phyloP scores from a whole-genome alignment of 2,113 vertebrate species.

The Rana temporaria region DNA sequence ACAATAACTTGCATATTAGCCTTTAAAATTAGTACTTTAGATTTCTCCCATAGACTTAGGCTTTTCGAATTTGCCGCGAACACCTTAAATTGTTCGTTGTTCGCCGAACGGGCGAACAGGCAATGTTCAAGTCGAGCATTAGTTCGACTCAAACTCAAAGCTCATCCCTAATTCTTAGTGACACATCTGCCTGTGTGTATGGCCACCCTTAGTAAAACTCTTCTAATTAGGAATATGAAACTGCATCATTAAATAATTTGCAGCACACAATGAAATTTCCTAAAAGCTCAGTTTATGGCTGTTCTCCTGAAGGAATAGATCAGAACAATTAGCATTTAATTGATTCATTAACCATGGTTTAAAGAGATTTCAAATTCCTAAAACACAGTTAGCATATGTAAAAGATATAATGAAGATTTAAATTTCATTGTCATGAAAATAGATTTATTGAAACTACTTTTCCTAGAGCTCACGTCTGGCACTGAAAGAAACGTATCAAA shows the following conservation, averaged over 20 bases:
- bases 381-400: background rate
- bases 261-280: conserved; percentile 14
- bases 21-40: too few species aligned
- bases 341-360: conserved; percentile 25
- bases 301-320: conserved; percentile 19
- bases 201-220: background rate
- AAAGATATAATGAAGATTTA: background rate
- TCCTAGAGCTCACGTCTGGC: too few species aligned
- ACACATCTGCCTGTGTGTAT: too few species aligned
- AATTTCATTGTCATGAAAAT: background rate
- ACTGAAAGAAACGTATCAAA: too few species aligned
- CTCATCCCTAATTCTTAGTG: too few species aligned
- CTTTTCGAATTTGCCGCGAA: too few species aligned
- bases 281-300: background rate
- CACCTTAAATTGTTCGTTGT: too few species aligned
- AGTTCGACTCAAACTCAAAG: too few species aligned
- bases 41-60: too few species aligned
- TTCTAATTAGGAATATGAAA: conserved; percentile 28
- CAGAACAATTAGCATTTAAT: conserved; percentile 13
- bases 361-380: background rate
- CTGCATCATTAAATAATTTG: conserved; percentile 19
- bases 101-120: too few species aligned
- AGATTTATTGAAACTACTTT: background rate
- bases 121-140: too few species aligned
- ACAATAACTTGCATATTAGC: too few species aligned